Evolutionary conservation across 1,140 invertebrate species (phyloP).

Genomic region (Phymorhynchus buccinoides): DNA sequence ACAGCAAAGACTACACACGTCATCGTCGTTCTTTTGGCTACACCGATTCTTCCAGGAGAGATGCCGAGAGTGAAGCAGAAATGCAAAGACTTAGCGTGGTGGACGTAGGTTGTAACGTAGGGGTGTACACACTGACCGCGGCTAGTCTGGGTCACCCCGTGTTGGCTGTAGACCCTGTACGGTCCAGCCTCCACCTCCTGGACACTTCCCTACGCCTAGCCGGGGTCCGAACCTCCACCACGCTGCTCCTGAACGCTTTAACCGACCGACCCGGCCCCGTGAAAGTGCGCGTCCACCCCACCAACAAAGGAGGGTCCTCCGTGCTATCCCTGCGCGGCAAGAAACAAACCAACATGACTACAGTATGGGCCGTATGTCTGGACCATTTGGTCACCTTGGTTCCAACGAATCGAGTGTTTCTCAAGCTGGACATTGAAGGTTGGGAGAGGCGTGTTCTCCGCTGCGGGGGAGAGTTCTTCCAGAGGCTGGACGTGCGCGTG

Average conservation of each 20-base stretch:
- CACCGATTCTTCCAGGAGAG: neutral
- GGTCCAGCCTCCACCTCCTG: conserved; percentile 55
- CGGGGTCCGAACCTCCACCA: conserved; percentile 48
- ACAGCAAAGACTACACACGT: conserved; percentile 8
- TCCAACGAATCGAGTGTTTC: conserved; percentile 34
- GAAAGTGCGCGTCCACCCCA: conserved; percentile 45
- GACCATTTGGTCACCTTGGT: conserved; percentile 55
- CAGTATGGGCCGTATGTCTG: conserved; percentile 47
- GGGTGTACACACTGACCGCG: conserved; percentile 62
- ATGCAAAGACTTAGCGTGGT: conserved; percentile 47
- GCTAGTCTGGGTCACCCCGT: conserved; percentile 60
- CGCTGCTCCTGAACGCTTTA: conserved; percentile 59
- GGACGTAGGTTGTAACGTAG: conserved; percentile 69
- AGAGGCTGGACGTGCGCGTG: conserved; percentile 52
- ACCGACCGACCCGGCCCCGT: conserved; percentile 52
- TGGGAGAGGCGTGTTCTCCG: conserved; percentile 54
- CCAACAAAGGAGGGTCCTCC: conserved; percentile 59
- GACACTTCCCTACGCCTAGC: conserved; percentile 52
- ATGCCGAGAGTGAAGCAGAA: neutral
- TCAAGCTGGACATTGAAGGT: conserved; percentile 61
- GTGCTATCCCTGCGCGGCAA: neutral
- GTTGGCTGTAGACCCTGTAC: conserved; percentile 63
- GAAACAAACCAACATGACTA: neutral
- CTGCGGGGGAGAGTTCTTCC: conserved; percentile 52
- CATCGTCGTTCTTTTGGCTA: neutral